phyloP scores from a whole-genome alignment of 2,113 vertebrate species.

The Heliornis fulica region DNA sequence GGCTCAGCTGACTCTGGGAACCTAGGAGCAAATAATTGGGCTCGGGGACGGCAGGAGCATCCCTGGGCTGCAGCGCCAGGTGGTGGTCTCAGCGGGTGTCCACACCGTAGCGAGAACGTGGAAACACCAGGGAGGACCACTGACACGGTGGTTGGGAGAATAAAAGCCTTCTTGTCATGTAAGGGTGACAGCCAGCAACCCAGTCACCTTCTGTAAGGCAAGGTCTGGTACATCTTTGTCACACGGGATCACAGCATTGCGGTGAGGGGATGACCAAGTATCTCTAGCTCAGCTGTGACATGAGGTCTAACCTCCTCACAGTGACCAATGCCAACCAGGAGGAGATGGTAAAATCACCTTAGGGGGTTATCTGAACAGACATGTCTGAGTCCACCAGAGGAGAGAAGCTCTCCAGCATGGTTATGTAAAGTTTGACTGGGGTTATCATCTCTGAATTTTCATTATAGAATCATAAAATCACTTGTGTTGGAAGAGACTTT shows the following conservation, averaged over 20 bases:
- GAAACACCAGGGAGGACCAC: not conserved
- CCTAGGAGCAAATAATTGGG: not conserved
- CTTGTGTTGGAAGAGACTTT: too few species aligned
- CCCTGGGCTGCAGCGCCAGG: not conserved
- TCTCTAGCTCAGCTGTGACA: not conserved
- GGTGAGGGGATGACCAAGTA: not conserved
- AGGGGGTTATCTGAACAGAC: not conserved
- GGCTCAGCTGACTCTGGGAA: not conserved
- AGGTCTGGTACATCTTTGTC: not conserved
- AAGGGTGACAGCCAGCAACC: not conserved
- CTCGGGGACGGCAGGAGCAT: fast-evolving
- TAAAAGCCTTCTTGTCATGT: not conserved
- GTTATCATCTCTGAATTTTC: not conserved
- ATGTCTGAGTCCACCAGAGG: fast-evolving
- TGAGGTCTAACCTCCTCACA: not conserved
- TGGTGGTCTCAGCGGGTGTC: fast-evolving
- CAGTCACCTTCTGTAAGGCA: not conserved
- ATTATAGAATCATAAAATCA: too few species aligned
- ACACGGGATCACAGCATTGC: not conserved
- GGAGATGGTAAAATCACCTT: not conserved
- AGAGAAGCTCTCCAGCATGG: not conserved
- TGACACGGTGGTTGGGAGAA: not conserved
- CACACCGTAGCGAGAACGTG: not conserved
- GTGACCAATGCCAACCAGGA: not conserved
- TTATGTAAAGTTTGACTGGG: not conserved